Base-by-base conservation (phyloP, 1,140 invertebrate species). In the Parapsyche elsis region DNA sequence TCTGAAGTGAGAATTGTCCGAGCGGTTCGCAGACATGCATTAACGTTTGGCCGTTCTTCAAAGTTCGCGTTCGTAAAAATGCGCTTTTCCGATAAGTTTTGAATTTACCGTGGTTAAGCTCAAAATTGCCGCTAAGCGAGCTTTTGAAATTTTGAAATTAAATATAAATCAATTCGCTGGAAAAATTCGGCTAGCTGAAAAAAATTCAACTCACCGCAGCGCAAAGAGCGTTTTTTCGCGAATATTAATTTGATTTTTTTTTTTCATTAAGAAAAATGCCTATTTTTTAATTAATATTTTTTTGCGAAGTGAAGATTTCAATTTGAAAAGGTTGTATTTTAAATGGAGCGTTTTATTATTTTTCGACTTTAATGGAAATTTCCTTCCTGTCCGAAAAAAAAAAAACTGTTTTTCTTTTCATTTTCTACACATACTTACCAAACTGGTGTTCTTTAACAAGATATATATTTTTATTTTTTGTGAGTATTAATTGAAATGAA, bases 211-310 rank as follows among this genome's bases (percentile, higher is more conserved):
- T 16, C 9, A 21, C 5, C 57, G 16, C 19, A 19, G 57, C 57
- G 57, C 16, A 61, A 19, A 9, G 16, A 19, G 5, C 9, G 57
- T 38, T 61, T 61, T 61, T 61, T 16, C 64, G 9, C 24, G 64
- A 67, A 67, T 24, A 24, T 67, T 26, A 67, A 67, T 67, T 67
- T 21, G 24, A 67, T 67, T 67, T 21, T 67, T 9, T 61, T 61
- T 61, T 21, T 19, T 16, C 57, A 21, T 61, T 61, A 19, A 21
- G 21, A 61, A 61, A 19, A 19, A 19, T 23, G 21, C 12, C 26
- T 67, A 67, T 26, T 67, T 67, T 10, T 67, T 30, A 67, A 67
- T 67, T 67, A 67, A 26, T 67, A 67, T 67, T 26, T n/a, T n/a
- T 67, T 67, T 67, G 24, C 21, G n/a, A 21, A 61, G 57, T 61